Evolutionary conservation across 2,797 vertebrate genomes (phyloP), one percentile per base, ranked within the genome.

Genomic region (Scomberomorus guttatus): DNA sequence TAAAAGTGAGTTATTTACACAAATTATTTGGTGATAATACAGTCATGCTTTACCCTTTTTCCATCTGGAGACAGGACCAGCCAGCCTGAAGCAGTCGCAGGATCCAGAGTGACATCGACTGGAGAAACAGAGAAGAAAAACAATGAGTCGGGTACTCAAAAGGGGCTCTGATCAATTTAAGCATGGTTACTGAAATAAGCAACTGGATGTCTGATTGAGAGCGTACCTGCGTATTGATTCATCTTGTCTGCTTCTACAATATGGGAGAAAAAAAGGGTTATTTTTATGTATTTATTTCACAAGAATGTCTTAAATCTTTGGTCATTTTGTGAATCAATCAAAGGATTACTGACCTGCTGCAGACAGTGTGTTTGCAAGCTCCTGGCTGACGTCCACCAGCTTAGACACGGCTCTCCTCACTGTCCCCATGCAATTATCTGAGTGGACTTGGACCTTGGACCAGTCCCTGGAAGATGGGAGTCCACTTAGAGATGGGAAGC

Each of bases 61-160:
- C 68, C 72, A 37, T 93, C 87, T 0, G 72, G 22, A 46, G 92
- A 92, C 60, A 92, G 52, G 18, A 73, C 7, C 57, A 93, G 27
- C 90, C 92, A 92, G 8, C 74, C 78, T 1, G 89, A 83, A 12
- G 92, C 89, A 0, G 92, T 92, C 2, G 18, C 81, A 24, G 90
- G 83, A 58, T 93, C 90, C 68, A 91, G 76, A 56, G 79, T 87
- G 22, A 93, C 79, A 27, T 89, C 68, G 5, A 83, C 88, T 82
- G 72, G 27, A 79, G 61, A 72, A 11, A 57, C 18, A 64, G 15
- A 67, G 27, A 66, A n/a, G 1, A 29, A 61, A 9, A 32, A 46
- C 5, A 25, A 2, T 78, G 32, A 79, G 65, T 60, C 7, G 0
- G 20, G 22, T 17, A 5, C 10, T 62, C 20, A 58, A 20, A 54